These are phyloP conservation scores for Scalopus aquaticus DNA, from an alignment of 2,113 vertebrate species.

Conservation along the genomic window DNA sequence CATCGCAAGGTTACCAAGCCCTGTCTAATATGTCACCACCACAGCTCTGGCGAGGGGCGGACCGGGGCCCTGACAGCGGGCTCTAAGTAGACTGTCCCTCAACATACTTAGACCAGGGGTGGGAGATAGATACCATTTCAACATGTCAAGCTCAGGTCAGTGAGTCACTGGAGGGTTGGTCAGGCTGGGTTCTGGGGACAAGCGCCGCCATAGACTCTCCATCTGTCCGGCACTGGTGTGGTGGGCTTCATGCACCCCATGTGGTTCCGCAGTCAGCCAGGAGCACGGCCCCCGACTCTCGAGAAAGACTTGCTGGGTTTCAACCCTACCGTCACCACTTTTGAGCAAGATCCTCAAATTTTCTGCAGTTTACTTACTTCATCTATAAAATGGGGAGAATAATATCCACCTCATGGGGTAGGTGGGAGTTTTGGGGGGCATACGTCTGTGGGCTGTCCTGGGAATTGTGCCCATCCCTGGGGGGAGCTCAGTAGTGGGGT, in stretches of 20 bases:
- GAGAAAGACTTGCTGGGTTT: background rate
- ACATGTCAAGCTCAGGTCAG: background rate
- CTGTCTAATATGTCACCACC: background rate
- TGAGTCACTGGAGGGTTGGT: background rate
- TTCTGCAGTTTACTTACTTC: too few relatives aligned
- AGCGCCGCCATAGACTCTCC: accelerated
- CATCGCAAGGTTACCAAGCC: background rate
- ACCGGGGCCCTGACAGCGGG: background rate
- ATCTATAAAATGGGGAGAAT: background rate
- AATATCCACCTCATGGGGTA: background rate
- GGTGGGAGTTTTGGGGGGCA: background rate
- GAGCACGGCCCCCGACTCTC: accelerated
- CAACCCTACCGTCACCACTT: background rate
- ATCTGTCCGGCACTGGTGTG: background rate
- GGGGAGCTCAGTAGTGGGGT: background rate
- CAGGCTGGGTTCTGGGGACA: background rate
- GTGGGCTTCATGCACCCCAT: accelerated
- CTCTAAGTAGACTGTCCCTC: background rate
- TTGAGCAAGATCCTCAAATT: background rate
- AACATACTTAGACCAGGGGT: background rate
- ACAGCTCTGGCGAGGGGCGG: background rate
- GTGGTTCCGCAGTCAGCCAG: accelerated
- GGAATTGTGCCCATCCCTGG: background rate
- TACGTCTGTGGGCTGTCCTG: background rate
- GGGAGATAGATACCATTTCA: background rate